These are phyloP conservation scores for Drosophila melanogaster DNA, from an alignment of 1,140 invertebrate genomes.

Conservation along the genomic window Release_6_plus_ISO1_MT NT_037436.4:6895001-6895500, in stretches of 20 bases:
- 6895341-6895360: slow-evolving; percentile 76
- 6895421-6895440: slow-evolving; percentile 18
- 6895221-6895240: background rate
- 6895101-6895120: too few relatives aligned
- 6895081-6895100: too few relatives aligned
- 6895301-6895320: slow-evolving; percentile 48
- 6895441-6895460: slow-evolving; percentile 23
- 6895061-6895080: too few relatives aligned
- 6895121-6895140: too few relatives aligned
- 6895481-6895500: slow-evolving; percentile 67
- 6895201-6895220: too few relatives aligned
- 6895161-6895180: too few relatives aligned
- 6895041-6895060: too few relatives aligned
- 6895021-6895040: background rate
- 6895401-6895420: slow-evolving; percentile 21
- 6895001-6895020: slow-evolving; percentile 16
- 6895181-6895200: too few relatives aligned
- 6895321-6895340: slow-evolving; percentile 46
- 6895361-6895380: slow-evolving; percentile 53
- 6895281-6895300: slow-evolving; percentile 12
- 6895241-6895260: slow-evolving; percentile 22
- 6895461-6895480: slow-evolving; percentile 35
- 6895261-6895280: slow-evolving; percentile 21
- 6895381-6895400: slow-evolving; percentile 25
- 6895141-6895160: too few relatives aligned